Conservation (phyloP, 2,113 vertebrate genomes). For the Paracanthobrama guichenoti region DNA sequence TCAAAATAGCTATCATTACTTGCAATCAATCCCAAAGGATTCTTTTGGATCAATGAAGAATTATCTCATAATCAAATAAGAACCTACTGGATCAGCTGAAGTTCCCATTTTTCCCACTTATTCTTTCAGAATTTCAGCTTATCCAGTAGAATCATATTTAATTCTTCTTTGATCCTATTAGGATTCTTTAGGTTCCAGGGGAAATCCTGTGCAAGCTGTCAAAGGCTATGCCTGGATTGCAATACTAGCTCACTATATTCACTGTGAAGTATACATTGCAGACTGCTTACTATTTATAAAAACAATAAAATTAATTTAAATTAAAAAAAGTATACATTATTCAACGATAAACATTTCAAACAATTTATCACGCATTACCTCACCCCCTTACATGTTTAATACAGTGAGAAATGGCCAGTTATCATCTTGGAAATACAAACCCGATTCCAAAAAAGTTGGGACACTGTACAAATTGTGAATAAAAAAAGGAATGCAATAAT, state of each 20-base stretch:
- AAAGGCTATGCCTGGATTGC: neutral
- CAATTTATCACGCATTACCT: neutral
- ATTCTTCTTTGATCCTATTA: neutral
- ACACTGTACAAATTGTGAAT: too few relatives aligned
- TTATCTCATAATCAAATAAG: neutral
- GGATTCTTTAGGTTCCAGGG: neutral
- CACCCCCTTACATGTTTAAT: neutral
- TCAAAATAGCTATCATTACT: neutral
- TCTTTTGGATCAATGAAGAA: neutral
- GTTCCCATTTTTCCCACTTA: neutral
- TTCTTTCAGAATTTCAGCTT: neutral
- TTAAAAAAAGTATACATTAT: too few relatives aligned
- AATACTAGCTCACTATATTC: neutral
- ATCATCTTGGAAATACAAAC: too few relatives aligned
- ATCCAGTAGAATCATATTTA: neutral
- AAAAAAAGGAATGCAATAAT: too few relatives aligned
- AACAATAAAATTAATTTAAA: too few relatives aligned
- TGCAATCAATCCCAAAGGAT: neutral
- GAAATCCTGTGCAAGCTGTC: neutral
- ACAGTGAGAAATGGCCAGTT: too few relatives aligned
- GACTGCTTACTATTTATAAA: neutral
- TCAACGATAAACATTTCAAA: neutral
- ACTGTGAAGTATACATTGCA: neutral
- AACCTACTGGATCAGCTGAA: neutral
- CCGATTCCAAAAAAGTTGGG: too few relatives aligned